Conservation (phyloP, 2,888 invertebrate genomes). For the Catocala sponsa region DNA sequence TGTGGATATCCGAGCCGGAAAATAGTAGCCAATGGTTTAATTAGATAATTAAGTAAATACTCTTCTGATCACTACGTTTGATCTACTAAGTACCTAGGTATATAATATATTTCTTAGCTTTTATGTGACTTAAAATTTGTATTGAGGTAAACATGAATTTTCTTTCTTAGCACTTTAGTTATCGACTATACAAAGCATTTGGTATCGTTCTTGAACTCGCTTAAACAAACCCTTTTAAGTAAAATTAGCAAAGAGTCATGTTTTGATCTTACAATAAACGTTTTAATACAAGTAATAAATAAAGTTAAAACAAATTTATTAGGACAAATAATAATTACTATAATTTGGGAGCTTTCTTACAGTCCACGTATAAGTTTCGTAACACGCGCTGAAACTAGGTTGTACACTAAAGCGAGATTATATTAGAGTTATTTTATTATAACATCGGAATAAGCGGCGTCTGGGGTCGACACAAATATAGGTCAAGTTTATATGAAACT, state of each 20-base stretch:
- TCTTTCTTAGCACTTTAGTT: too few relatives aligned
- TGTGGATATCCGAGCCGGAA: conserved; percentile 41
- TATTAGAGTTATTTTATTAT: conserved; percentile 44
- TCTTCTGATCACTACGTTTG: conserved; percentile 12
- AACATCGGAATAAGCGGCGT: conserved; percentile 43
- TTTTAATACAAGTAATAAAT: not conserved
- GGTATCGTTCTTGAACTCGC: too few relatives aligned
- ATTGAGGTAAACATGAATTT: too few relatives aligned
- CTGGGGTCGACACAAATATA: conserved; percentile 68
- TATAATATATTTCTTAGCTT: too few relatives aligned
- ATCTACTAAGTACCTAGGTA: not conserved
- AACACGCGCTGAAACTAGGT: conserved; percentile 16
- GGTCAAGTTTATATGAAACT: conserved; percentile 81
- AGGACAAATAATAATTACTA: too few relatives aligned
- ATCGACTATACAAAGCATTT: too few relatives aligned
- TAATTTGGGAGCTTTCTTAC: too few relatives aligned
- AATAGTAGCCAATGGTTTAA: conserved; percentile 31
- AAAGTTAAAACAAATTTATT: too few relatives aligned
- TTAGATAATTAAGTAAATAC: conserved; percentile 28
- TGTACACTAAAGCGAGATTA: conserved; percentile 16
- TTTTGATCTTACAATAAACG: not conserved
- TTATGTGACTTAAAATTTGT: too few relatives aligned
- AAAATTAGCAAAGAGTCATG: too few relatives aligned
- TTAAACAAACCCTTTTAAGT: too few relatives aligned
- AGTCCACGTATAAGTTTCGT: not conserved